phyloP scores from a whole-genome alignment of 2,797 vertebrate genomes.

The Dendrocincla fuliginosa region DNA sequence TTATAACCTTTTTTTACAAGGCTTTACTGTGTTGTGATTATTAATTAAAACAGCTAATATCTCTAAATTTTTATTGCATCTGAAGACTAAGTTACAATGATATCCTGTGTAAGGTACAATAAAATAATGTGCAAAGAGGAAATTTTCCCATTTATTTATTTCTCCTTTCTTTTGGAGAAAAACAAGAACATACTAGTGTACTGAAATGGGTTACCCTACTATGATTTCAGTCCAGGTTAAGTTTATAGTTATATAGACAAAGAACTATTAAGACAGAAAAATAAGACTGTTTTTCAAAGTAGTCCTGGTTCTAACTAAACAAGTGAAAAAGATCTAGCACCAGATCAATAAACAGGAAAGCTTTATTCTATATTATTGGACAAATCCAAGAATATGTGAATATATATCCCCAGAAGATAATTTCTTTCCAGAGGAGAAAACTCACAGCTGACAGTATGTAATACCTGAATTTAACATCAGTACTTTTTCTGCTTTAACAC shows the following conservation, averaged over 20 bases:
- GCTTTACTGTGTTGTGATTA: background rate
- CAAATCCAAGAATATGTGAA: background rate
- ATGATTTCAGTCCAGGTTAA: background rate
- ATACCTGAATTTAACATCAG: background rate
- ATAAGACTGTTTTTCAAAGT: background rate
- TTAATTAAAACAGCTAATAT: background rate
- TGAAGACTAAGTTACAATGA: background rate
- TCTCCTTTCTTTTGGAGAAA: background rate
- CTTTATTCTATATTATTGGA: background rate
- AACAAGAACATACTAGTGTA: fast-evolving
- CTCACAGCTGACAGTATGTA: background rate
- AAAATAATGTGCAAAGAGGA: background rate
- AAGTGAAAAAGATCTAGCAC: background rate
- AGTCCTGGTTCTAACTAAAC: background rate
- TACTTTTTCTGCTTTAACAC: background rate
- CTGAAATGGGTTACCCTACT: background rate
- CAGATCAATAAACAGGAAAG: background rate
- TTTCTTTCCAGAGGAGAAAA: background rate
- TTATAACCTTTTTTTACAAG: background rate
- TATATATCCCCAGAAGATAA: background rate
- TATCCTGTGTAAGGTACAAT: background rate
- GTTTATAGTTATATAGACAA: background rate
- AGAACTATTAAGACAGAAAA: background rate
- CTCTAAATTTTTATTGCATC: background rate
- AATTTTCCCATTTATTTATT: background rate